A percentile compares a stretch with the other conserved stretches of the same genome.
Conservation (phyloP, 2,888 invertebrate species). For the Bombylius discolor region DNA sequence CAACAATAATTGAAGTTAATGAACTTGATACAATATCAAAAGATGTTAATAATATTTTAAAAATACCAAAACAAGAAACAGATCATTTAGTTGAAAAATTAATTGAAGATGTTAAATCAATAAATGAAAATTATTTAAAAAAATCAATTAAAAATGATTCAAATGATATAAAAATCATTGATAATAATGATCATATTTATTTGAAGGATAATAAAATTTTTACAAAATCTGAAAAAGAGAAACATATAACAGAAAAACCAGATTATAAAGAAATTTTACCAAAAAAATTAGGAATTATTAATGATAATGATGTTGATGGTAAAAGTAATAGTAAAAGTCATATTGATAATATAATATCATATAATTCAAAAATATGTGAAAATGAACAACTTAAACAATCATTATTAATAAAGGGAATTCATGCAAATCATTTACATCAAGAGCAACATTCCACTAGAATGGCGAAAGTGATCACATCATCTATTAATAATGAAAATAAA, state of each 20-base stretch:
- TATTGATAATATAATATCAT: not conserved
- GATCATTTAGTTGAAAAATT: constrained; percentile 23
- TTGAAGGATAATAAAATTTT: too few species aligned
- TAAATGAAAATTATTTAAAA: constrained; percentile 30
- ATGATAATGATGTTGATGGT: not conserved
- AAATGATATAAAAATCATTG: too few species aligned
- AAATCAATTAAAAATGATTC: not conserved
- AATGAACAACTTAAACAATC: too few species aligned
- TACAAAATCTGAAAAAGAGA: not conserved
- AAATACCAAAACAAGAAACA: constrained; percentile 21
- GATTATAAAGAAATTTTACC: not conserved
- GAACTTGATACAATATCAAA: constrained; percentile 30
- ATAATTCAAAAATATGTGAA: not conserved
- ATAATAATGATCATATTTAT: not conserved
- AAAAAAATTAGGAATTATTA: not conserved
- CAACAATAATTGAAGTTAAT: constrained; percentile 24
- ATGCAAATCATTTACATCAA: too few species aligned
- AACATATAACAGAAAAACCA: not conserved
- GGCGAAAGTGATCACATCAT: not conserved
- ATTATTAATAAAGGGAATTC: too few species aligned
- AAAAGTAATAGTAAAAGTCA: not conserved
- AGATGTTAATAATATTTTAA: constrained; percentile 29
- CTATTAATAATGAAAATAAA: not conserved
- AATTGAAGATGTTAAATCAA: constrained; percentile 28
- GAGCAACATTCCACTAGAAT: not conserved